phyloP scores from a whole-genome alignment of 1,140 invertebrate genomes.

The Papilio helenus region DNA sequence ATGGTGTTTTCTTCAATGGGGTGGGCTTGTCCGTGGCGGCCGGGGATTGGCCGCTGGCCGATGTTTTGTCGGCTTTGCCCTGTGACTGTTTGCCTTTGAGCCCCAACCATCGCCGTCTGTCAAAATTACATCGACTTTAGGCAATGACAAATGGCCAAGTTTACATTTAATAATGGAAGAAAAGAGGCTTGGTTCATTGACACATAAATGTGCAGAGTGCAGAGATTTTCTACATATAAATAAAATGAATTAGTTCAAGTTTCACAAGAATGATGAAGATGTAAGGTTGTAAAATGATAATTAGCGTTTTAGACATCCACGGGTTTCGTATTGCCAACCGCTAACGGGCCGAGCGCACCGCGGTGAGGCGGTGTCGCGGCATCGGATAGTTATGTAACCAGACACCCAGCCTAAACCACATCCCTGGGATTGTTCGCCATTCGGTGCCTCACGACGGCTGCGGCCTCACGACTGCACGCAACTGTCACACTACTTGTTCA shows the following conservation, averaged over 20 bases:
- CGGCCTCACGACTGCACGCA: background rate
- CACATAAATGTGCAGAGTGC: background rate
- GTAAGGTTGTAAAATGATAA: background rate
- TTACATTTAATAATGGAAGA: background rate
- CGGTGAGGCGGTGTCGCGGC: conserved; percentile 27
- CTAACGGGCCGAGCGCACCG: conserved; percentile 20
- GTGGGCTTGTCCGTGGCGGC: conserved; percentile 80
- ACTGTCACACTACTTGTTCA: background rate
- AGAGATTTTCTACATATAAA: background rate
- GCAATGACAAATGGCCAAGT: background rate
- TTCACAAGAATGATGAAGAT: background rate
- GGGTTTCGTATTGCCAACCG: conserved; percentile 33
- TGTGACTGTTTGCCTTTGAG: conserved; percentile 94
- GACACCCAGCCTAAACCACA: conserved; percentile 46
- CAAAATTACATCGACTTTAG: background rate
- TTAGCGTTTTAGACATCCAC: conserved; percentile 35
- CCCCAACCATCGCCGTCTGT: conserved; percentile 92
- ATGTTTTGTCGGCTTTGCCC: conserved; percentile 92
- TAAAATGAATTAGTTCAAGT: background rate
- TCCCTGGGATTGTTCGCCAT: conserved; percentile 26
- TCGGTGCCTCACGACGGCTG: conserved; percentile 7
- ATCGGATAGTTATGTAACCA: conserved; percentile 41
- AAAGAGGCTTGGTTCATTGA: background rate
- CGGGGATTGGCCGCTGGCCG: conserved; percentile 73
- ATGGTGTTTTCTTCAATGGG: conserved; percentile 88